Conservation (phyloP, 2,113 vertebrate species). For the Lates calcarifer region DNA sequence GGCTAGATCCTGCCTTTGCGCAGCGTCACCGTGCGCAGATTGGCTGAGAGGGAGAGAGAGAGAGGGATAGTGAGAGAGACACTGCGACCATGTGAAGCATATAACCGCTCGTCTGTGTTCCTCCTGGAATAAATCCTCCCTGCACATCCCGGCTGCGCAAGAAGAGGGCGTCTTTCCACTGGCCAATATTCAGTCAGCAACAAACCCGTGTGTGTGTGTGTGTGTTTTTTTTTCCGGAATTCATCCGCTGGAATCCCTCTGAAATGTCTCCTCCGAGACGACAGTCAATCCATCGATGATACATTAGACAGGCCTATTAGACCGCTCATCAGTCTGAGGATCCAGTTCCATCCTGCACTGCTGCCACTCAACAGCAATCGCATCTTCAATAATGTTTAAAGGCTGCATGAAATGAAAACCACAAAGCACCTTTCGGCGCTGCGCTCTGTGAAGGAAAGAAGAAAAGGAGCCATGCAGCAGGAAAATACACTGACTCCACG, state of each 20-base stretch:
- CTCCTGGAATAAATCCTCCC: constrained; percentile 69
- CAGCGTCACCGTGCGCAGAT: constrained; percentile 93
- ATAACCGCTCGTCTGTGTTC: constrained; percentile 66
- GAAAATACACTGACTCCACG: background rate
- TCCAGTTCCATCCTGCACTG: constrained; percentile 63
- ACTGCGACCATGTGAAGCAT: constrained; percentile 43
- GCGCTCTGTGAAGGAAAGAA: constrained; percentile 1
- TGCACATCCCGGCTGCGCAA: constrained; percentile 87
- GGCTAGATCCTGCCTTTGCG: constrained; percentile 89
- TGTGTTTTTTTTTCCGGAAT: constrained; percentile 48
- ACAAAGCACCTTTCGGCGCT: constrained; percentile 41
- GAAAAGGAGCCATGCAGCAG: background rate
- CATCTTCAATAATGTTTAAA: constrained; percentile 63
- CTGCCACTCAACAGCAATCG: constrained; percentile 69
- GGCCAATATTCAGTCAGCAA: constrained; percentile 34
- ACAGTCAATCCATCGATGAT: constrained; percentile 74
- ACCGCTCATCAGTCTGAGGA: constrained; percentile 71
- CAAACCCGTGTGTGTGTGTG: background rate
- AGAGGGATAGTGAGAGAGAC: constrained; percentile 27
- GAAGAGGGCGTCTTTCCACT: constrained; percentile 89
- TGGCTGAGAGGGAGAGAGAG: constrained; percentile 85
- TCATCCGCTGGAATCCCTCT: constrained; percentile 72
- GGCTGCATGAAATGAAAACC: constrained; percentile 69
- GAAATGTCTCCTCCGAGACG: constrained; percentile 71
- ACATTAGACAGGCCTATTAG: constrained; percentile 76